These are phyloP conservation scores for Halocaridina rubra DNA, from an alignment of 2,888 invertebrate species.

Conservation along the genomic window DNA sequence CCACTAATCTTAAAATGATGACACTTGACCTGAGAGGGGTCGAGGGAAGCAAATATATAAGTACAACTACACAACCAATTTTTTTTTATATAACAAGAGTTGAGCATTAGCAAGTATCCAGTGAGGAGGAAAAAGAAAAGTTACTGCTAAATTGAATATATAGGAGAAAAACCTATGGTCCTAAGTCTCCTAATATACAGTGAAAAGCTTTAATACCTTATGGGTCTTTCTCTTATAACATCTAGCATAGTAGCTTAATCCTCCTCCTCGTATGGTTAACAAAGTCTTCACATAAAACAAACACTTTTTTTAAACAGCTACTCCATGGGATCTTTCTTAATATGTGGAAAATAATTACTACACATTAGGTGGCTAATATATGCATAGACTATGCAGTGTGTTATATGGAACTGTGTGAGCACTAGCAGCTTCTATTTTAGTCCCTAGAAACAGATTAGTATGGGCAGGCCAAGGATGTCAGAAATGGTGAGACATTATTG, in stretches of 20 bases:
- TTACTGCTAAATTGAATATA: too few relatives aligned
- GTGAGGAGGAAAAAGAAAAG: slow-evolving; percentile 15
- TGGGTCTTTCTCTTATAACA: too few relatives aligned
- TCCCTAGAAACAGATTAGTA: too few relatives aligned
- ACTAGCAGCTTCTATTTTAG: too few relatives aligned
- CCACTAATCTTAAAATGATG: slow-evolving; percentile 4
- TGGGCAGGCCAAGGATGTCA: too few relatives aligned
- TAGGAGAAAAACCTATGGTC: too few relatives aligned
- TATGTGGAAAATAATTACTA: slow-evolving; percentile 41
- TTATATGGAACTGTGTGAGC: slow-evolving; percentile 12
- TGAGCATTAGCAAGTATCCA: slow-evolving; percentile 45
- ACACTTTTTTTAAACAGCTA: slow-evolving; percentile 22
- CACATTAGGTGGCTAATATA: slow-evolving; percentile 51
- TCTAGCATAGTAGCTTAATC: too few relatives aligned
- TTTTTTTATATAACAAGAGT: slow-evolving; percentile 47
- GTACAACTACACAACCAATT: slow-evolving; percentile 56
- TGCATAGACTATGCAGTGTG: slow-evolving; percentile 42
- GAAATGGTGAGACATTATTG: too few relatives aligned
- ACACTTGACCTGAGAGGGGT: slow-evolving; percentile 26
- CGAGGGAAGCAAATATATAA: slow-evolving; percentile 23
- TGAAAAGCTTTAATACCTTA: too few relatives aligned
- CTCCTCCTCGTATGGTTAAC: slow-evolving; percentile 33
- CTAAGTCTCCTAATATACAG: too few relatives aligned
- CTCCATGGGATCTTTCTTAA: slow-evolving; percentile 21
- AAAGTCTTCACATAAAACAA: slow-evolving; percentile 37